phyloP scores from a whole-genome alignment of 2,113 vertebrate genomes.

The Nipponia nippon region DNA sequence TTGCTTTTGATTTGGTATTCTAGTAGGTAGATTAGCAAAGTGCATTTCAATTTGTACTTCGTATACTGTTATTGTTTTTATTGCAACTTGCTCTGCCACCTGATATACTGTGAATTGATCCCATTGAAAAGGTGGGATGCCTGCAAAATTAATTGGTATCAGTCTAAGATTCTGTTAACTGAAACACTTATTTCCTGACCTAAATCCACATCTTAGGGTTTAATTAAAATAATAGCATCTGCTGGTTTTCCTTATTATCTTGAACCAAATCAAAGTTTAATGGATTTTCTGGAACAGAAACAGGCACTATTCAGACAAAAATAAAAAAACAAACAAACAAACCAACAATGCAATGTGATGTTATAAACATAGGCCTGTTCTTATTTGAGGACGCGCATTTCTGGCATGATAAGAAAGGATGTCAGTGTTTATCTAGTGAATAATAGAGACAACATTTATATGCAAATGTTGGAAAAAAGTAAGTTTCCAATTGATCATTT shows the following conservation, averaged over 20 bases:
- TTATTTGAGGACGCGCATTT: not conserved
- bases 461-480: not conserved
- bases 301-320: not conserved
- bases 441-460: not conserved
- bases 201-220: not conserved
- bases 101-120: not conserved
- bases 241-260: not conserved
- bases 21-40: not conserved
- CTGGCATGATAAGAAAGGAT: not conserved
- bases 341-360: not conserved
- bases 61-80: not conserved
- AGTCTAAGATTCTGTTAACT: not conserved
- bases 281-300: not conserved
- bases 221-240: conserved; percentile 40
- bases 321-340: not conserved
- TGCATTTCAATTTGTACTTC: not conserved
- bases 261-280: not conserved
- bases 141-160: not conserved
- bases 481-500: not conserved
- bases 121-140: not conserved
- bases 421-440: not conserved
- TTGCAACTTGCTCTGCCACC: not conserved
- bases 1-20: not conserved
- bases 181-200: not conserved
- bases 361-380: not conserved